Base-by-base conservation (phyloP, 2,797 vertebrate genomes). In the Petrocephalus sullivani region DNA sequence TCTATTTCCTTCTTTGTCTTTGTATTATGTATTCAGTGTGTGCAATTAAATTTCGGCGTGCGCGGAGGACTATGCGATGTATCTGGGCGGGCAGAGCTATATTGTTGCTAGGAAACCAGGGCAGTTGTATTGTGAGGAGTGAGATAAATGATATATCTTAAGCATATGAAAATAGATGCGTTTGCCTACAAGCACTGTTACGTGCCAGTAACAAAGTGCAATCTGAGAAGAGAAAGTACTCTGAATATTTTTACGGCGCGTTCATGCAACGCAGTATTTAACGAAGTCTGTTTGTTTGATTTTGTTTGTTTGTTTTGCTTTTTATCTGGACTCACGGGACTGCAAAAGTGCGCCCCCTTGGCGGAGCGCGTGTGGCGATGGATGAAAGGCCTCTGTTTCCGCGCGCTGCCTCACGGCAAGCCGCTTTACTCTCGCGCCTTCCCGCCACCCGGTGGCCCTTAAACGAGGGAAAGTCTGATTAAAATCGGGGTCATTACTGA, bases 101-200 rank as follows among this genome's bases (percentile, higher is more conserved):
- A 85, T 57, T 41, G 81, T 83, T 83, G 81, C 81, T 83, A 83
- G 83, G 83, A 85, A 41, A 57, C 83, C 28, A 37, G n/a, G 3
- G 2, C 4, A 14, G 56, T 58, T 21, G 28, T 33, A 37, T 23
- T 51, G 49, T 54, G n/a, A 83, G 49, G 10, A 83, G 9, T 21
- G 81, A 83, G 46, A 83, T 56, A 57, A 85, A 83, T 85, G 21
- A 58, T 58, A 86, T 19, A 12, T 58, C 28, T 57, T 86, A 86
- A 86, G 56, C 53, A 58, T 16, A 56, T 53, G 53, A 58, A 57
- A 86, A 58, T 41, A 60, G 19, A n/a, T 19, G 56, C 33, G 14
- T 58, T 37, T 41, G 23, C n/a, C 23, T 41, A 41, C 33, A 86
- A 57, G 56, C 28, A 23, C 81, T n/a, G 21, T 78, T 46, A n/a